A percentile compares a stretch with the other conserved stretches of the same genome.
Conservation (phyloP, 1,140 invertebrate genomes). For the Drosophila sucinea region DNA sequence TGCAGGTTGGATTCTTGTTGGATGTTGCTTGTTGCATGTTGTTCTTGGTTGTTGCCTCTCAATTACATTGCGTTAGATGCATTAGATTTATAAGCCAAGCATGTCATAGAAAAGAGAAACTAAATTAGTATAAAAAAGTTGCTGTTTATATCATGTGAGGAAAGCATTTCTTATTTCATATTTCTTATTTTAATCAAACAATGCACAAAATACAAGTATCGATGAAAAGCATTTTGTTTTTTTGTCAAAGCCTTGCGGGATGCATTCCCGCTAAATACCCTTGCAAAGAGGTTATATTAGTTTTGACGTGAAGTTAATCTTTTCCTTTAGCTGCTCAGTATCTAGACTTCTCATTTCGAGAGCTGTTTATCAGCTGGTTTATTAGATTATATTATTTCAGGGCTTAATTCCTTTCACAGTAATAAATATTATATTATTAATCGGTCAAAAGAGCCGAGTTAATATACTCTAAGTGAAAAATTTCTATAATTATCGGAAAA, state of each 20-base stretch:
- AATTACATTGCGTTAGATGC: slow-evolving; percentile 73
- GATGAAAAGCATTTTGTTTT: slow-evolving; percentile 43
- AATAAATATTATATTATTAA: no score
- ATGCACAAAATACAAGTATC: slow-evolving; percentile 9
- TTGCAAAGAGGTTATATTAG: not conserved
- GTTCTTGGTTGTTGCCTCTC: slow-evolving; percentile 47
- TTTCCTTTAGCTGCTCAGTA: no score
- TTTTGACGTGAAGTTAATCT: not conserved
- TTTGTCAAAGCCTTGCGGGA: not conserved
- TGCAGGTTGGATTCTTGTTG: slow-evolving; percentile 36
- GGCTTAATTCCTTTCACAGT: no score
- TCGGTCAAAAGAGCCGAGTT: no score
- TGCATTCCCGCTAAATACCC: not conserved
- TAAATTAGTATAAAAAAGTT: slow-evolving; percentile 82
- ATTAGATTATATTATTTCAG: no score
- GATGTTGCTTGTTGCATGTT: slow-evolving; percentile 15
- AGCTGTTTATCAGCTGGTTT: no score
- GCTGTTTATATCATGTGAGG: slow-evolving; percentile 37
- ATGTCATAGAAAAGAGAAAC: slow-evolving; percentile 82
- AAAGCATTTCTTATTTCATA: slow-evolving; percentile 34
- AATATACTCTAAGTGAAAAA: no score
- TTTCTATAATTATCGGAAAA: no score
- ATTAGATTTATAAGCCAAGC: slow-evolving; percentile 78
- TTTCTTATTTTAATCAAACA: slow-evolving; percentile 31
- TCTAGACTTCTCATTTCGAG: no score